Base-by-base conservation (phyloP, 2,113 vertebrate species). In the Halichoeres trimaculatus region DNA sequence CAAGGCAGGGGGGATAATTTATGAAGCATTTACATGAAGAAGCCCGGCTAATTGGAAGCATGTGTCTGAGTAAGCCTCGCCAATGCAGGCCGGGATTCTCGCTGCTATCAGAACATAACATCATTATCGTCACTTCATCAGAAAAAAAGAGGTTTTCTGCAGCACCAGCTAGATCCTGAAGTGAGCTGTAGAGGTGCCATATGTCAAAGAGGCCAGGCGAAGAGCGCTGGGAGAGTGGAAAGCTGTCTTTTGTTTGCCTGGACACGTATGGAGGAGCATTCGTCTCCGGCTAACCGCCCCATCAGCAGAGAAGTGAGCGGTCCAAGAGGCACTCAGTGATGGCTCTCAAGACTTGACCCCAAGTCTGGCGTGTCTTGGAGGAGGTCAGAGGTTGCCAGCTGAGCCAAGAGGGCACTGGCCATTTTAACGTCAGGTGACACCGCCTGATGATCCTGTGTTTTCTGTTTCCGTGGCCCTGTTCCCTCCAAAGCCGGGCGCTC, bases 21-120 rank as follows among this genome's bases (percentile, higher is more conserved):
- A 98, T 96, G 95, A 95, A 96, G 96, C 96, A 97, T 99, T 98
- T 99, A 98, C 96, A 98, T 97, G 97, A 97, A 96, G 96, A 97
- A 96, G 94, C 96, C 94, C 94, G 92, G 95, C 96, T 99, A 99
- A 99, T 98, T 98, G 97, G 96, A 96, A 97, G 96, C 97, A 97
- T 97, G 97, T 97, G 97, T 99, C 95, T 96, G 94, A 70, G 86
- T 98, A 98, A 98, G 96, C 96, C 95, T 89, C 76, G 78, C 94
- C 93, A 91, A 94, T 93, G 94, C 94, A 45, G 74, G 61, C 70
- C 73, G 14, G 70, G 38, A 75, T 76, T 76, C 79, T 74, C 86
- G 30, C 50, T 24, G 66, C 60, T 55, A 69, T 35, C 64, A 80
- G 43, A 19, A 71, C 56, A 50, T 59, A 81, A 78, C 80, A 66